Base-by-base conservation (phyloP, 2,113 vertebrate species). In the Coracopsis vasa region DNA sequence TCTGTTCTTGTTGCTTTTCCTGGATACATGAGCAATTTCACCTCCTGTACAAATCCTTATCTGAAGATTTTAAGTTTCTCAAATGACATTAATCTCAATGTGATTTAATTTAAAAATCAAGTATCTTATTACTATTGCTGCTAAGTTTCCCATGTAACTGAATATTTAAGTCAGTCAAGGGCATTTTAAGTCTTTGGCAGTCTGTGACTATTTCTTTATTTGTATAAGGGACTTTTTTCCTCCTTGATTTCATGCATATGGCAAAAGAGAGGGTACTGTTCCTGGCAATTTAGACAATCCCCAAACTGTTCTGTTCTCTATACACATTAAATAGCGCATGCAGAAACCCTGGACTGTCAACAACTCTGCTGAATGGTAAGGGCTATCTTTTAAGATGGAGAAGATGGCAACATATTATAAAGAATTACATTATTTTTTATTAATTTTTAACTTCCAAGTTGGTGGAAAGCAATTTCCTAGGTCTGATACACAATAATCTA, bases 271-370 rank as follows among this genome's bases (percentile, higher is more conserved):
- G 3, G 2, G 6, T 21, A 8, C 27, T 4, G 17, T 23, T 60
- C 20, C 9, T 44, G 18, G 8, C 54, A 60, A 29, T 45, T 24
- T 29, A 44, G 31, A 47, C 11, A 28, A 33, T 18, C 39, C 33
- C 33, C 23, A 47, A 41, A 45, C 18, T 50, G 13, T 60, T 86
- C 35, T 60, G 6, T 18, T 61, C 50, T 45, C 12, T 39, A 15
- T 9, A 56, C 1, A 13, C 13, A 2, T 8, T 42, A 69, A 0
- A 6, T 3, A 53, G 35, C 1, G 4, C 33, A 41, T 23, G 7
- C 24, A 64, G 53, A 58, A 16, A 2, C 19, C 17, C 29, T 51
- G 51, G 56, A 67, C 50, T 8, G 9, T 10, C 27, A 58, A 1
- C 8, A 21, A 3, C 42, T 64, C 37, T 48, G 21, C 37, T 39